These are phyloP conservation scores for Larimichthys polyactis DNA, from an alignment of 2,113 vertebrate genomes.

Conservation along the genomic window DNA sequence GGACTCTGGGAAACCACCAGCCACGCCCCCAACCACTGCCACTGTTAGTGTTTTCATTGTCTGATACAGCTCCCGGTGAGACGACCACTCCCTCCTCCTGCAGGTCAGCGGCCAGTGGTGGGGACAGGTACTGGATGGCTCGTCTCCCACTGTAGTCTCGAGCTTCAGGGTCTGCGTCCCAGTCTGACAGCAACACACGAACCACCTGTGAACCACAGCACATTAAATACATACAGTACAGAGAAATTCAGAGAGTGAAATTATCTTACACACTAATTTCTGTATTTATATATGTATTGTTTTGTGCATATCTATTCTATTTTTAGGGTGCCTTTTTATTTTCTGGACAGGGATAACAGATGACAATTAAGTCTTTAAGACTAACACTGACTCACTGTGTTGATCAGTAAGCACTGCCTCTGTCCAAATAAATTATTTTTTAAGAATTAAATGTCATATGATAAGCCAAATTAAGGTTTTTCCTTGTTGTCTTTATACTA, in stretches of 20 bases:
- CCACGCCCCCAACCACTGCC: conserved; percentile 65
- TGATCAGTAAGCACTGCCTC: neutral
- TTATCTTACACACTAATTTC: too few species aligned
- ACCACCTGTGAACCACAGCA: conserved; percentile 82
- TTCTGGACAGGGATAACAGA: neutral
- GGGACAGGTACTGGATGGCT: conserved; percentile 90
- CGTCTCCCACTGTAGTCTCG: conserved; percentile 96
- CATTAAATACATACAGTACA: neutral
- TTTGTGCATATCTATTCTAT: neutral
- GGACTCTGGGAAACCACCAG: conserved; percentile 90
- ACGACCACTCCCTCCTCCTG: conserved; percentile 86
- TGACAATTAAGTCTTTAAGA: neutral
- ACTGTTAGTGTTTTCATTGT: conserved; percentile 68
- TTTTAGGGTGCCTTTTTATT: neutral
- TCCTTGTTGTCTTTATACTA: neutral
- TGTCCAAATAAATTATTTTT: neutral
- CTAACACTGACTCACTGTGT: neutral
- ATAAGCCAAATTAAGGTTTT: too few species aligned
- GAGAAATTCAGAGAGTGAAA: too few species aligned
- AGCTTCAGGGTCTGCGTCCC: conserved; percentile 91
- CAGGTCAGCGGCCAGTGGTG: conserved; percentile 82
- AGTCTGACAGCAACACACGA: conserved; percentile 93
- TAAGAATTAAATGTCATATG: too few species aligned
- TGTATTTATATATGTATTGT: neutral
- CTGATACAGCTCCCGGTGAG: conserved; percentile 77